Percentiles rank a stretch among this genome's conserved stretches.
Evolutionary conservation across 2,797 vertebrate genomes (phyloP).

Genomic region (Sandelia bainsii): DNA sequence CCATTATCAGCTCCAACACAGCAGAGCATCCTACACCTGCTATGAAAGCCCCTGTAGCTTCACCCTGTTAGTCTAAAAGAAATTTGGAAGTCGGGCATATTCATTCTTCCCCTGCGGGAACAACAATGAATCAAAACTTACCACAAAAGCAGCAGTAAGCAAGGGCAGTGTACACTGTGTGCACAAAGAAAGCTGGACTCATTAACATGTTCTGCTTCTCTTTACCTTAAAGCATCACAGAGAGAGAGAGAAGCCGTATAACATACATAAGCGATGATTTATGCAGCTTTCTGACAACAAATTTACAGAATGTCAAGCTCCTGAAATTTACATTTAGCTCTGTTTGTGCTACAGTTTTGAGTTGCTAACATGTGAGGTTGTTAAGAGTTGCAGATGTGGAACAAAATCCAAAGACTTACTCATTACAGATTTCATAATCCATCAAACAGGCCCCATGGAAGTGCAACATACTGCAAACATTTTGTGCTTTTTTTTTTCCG

Average conservation of each 20-base stretch:
- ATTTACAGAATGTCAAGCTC: conserved; percentile 32
- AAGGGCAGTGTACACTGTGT: conserved; percentile 13
- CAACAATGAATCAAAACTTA: conserved; percentile 24
- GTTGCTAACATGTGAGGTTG: background rate
- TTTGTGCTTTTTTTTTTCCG: conserved; percentile 14
- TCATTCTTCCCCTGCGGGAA: conserved; percentile 16
- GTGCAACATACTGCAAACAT: conserved; percentile 4
- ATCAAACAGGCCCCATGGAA: conserved; percentile 14
- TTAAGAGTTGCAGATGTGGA: conserved; percentile 2
- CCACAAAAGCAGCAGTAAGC: conserved; percentile 29
- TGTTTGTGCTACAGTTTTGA: conserved; percentile 19
- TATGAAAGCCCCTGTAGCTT: background rate
- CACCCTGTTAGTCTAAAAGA: conserved; percentile 3
- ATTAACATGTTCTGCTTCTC: conserved; percentile 46
- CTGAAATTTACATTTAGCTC: conserved; percentile 36
- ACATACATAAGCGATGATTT: conserved; percentile 42
- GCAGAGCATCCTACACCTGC: background rate
- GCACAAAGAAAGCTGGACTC: conserved; percentile 40
- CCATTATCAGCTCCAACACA: background rate
- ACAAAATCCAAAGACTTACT: conserved; percentile 13
- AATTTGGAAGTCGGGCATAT: conserved; percentile 10
- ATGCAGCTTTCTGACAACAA: conserved; percentile 47
- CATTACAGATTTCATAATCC: conserved; percentile 14
- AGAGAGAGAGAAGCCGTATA: conserved; percentile 22
- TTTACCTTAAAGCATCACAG: conserved; percentile 32